Evolutionary conservation across 2,113 vertebrate species (phyloP), one percentile per base, ranked within the genome.

Genomic region (Epinephelus lanceolatus): DNA sequence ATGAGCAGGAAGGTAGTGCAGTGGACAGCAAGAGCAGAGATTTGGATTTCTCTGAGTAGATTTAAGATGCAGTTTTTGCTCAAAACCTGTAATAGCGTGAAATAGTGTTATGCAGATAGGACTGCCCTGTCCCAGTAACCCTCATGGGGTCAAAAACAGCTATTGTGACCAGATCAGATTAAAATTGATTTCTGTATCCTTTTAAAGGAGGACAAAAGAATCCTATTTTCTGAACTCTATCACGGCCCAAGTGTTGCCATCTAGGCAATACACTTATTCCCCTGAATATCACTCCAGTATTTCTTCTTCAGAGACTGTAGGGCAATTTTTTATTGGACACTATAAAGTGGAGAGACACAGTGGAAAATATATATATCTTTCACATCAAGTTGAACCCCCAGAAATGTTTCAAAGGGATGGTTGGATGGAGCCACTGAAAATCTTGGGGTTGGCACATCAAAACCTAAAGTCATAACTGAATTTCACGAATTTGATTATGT

Each of bases 1-100:
- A 63, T 40, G 53, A 88, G 71, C 72, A 62, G 60, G 55, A 71
- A 66, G 78, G 75, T 70, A 74, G 55, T 59, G 63, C 66, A 62
- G 81, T 37, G 57, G 79, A 62, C 19, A 51, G 77, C 25, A 27
- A 18, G 52, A 74, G 45, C 51, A 75, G 72, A 77, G 42, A 56
- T 73, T 73, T 73, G 5, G 42, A 55, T 74, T 84, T 57, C 23
- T 63, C 37, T 21, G 18, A 49, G 45, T 42, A 25, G 25, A 82
- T 59, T 78, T 30, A 25, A 30, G 19, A 71, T 27, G 21, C 25
- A 60, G 27, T 27, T 45, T 59, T 61, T 40, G 0, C 45, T 9
- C 72, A 45, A 52, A 47, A 59, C 25, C 15, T 68, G 15, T 15
- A 33, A 76, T 17, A 18, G 61, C 53, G 23, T 81, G 23, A 77